A percentile compares a stretch with the other conserved stretches of the same genome.
Evolutionary conservation across 2,888 invertebrate genomes (phyloP).

Genomic region (Mylabris sibirica): DNA sequence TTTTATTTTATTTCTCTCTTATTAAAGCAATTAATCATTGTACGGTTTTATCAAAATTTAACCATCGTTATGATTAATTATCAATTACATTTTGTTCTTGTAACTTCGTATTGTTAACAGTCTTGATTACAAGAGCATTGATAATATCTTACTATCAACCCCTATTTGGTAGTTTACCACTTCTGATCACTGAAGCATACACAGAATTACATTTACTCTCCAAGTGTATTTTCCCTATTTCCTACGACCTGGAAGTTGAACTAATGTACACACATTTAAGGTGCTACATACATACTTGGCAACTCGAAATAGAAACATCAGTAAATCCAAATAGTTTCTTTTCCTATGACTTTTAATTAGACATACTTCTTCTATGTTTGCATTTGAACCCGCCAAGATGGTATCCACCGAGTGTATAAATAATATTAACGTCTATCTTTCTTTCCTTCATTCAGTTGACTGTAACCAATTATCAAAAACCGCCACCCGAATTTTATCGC

Average conservation of each 20-base stretch:
- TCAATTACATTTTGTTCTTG: conserved; percentile 7
- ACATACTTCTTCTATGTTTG: too few species aligned
- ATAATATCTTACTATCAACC: conserved; percentile 4
- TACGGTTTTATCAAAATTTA: background rate
- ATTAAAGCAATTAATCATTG: background rate
- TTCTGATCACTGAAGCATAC: conserved; percentile 3
- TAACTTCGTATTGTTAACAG: background rate
- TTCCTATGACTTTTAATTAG: too few species aligned
- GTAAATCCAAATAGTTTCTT: too few species aligned
- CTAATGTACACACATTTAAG: background rate
- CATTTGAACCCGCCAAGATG: too few species aligned
- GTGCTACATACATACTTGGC: background rate
- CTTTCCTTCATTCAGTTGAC: background rate
- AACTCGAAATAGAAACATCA: too few species aligned
- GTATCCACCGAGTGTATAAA: too few species aligned
- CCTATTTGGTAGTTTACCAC: background rate
- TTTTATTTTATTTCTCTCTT: background rate
- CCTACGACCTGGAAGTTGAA: background rate
- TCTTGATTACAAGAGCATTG: conserved; percentile 4
- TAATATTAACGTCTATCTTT: background rate
- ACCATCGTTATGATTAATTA: conserved; percentile 2
- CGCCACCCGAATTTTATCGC: background rate
- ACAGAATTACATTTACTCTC: background rate
- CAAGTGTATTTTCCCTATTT: background rate
- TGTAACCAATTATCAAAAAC: background rate